A percentile compares a stretch with the other conserved stretches of the same genome.
Conservation (phyloP, 1,140 invertebrate species). For the Orius laevigatus region DNA sequence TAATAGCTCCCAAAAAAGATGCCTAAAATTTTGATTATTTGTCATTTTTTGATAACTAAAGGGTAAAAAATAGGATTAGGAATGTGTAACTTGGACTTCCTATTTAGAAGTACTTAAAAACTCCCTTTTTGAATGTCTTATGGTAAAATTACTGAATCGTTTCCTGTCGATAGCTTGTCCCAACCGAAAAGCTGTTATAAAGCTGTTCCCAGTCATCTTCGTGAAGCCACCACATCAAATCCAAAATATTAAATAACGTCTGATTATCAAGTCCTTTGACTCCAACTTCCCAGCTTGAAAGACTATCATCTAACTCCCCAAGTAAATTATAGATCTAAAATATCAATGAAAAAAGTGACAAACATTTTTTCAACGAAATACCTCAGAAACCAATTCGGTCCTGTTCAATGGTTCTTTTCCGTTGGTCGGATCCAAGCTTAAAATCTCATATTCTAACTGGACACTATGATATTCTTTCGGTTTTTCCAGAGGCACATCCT, state of each 20-base stretch:
- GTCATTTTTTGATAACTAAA: too few species aligned
- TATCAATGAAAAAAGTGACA: conserved; percentile 25
- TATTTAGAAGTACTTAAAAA: background rate
- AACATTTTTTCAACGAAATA: conserved; percentile 24
- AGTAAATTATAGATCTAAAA: conserved; percentile 23
- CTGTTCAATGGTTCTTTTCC: conserved; percentile 20
- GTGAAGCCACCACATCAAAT: conserved; percentile 34
- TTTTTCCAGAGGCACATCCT: background rate
- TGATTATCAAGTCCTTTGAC: conserved; percentile 30
- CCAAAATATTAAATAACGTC: conserved; percentile 28
- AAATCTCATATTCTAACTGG: conserved; percentile 11
- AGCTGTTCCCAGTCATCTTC: conserved; percentile 32
- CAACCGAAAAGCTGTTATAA: conserved; percentile 36
- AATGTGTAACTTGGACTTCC: background rate
- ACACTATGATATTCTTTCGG: conserved; percentile 1
- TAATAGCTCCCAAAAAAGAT: conserved; percentile 54
- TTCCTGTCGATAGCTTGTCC: conserved; percentile 43
- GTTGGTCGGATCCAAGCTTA: conserved; percentile 20
- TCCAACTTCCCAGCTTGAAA: conserved; percentile 29
- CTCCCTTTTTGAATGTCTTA: background rate
- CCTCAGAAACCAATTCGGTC: conserved; percentile 17
- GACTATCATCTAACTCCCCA: conserved; percentile 26
- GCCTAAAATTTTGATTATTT: conserved; percentile 26
- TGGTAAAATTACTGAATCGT: conserved; percentile 29
- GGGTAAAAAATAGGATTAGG: too few species aligned